A percentile compares a stretch with the other conserved stretches of the same genome.
These are phyloP conservation scores for Tortricodes alternella DNA, from an alignment of 2,888 invertebrate genomes.

Conservation along the genomic window DNA sequence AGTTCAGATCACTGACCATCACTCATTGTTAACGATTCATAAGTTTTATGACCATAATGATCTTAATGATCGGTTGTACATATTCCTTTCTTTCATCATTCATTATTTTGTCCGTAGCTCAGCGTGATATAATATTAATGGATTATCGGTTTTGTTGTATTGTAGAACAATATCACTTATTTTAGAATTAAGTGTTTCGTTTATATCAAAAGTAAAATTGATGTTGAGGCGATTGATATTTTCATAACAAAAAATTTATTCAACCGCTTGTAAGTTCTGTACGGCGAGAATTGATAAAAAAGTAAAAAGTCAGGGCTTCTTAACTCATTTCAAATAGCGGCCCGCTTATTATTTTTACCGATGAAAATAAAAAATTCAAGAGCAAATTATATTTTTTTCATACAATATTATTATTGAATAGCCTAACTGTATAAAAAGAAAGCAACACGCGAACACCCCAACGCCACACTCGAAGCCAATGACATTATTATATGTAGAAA, in stretches of 20 bases:
- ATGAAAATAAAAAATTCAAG: too few species aligned
- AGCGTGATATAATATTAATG: conserved; percentile 66
- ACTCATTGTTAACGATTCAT: conserved; percentile 53
- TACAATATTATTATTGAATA: too few species aligned
- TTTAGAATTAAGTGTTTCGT: neutral
- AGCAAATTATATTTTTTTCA: too few species aligned
- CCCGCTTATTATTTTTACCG: too few species aligned
- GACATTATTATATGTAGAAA: too few species aligned
- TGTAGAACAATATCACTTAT: conserved; percentile 1
- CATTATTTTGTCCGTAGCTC: conserved; percentile 53
- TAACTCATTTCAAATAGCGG: too few species aligned
- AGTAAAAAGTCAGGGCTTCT: too few species aligned
- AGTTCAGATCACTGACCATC: conserved; percentile 46
- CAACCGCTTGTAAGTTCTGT: neutral
- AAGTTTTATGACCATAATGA: conserved; percentile 50
- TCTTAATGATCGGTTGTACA: conserved; percentile 59
- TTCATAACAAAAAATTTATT: neutral
- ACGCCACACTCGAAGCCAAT: too few species aligned
- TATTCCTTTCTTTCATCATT: conserved; percentile 52
- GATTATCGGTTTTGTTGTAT: conserved; percentile 36
- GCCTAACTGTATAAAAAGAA: too few species aligned
- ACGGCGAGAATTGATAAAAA: too few species aligned
- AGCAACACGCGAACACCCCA: too few species aligned
- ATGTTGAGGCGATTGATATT: neutral
- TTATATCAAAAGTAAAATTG: neutral